Evolutionary conservation across 2,888 invertebrate species (phyloP).

Genomic region (Liopterus haemorrhoidalis): DNA sequence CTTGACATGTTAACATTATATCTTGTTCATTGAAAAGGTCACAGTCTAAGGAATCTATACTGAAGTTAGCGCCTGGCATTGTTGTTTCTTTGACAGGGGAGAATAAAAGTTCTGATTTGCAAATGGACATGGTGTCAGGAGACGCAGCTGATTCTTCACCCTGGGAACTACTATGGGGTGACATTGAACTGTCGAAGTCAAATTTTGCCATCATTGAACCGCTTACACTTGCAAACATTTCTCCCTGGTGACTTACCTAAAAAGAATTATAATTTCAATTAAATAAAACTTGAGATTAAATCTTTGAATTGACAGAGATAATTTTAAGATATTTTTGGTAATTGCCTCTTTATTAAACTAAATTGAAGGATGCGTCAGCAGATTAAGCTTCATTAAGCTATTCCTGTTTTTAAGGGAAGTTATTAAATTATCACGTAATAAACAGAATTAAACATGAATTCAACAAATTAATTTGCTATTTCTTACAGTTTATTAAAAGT

Average conservation of each 20-base stretch:
- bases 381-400: no score
- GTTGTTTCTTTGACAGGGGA: slow-evolving; percentile 81
- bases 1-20: slow-evolving; percentile 83
- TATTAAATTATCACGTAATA: no score
- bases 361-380: no score
- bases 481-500: no score
- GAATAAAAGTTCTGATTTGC: slow-evolving; percentile 85
- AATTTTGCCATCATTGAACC: slow-evolving; percentile 76
- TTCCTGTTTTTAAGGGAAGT: no score
- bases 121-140: slow-evolving; percentile 78
- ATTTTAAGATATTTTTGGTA: no score
- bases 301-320: no score
- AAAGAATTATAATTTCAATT: slow-evolving; percentile 24
- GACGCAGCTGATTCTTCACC: slow-evolving; percentile 72
- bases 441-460: no score
- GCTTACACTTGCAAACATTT: slow-evolving; percentile 77
- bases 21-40: slow-evolving; percentile 75
- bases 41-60: slow-evolving; percentile 87
- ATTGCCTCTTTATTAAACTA: no score
- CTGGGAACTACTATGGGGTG: slow-evolving; percentile 68
- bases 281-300: no score
- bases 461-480: no score
- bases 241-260: slow-evolving; percentile 71
- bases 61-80: slow-evolving; percentile 68
- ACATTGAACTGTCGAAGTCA: slow-evolving; percentile 69